A percentile compares a stretch with the other conserved stretches of the same genome.
phyloP scores from a whole-genome alignment of 2,113 vertebrate genomes.

The Vireo altiloquus region DNA sequence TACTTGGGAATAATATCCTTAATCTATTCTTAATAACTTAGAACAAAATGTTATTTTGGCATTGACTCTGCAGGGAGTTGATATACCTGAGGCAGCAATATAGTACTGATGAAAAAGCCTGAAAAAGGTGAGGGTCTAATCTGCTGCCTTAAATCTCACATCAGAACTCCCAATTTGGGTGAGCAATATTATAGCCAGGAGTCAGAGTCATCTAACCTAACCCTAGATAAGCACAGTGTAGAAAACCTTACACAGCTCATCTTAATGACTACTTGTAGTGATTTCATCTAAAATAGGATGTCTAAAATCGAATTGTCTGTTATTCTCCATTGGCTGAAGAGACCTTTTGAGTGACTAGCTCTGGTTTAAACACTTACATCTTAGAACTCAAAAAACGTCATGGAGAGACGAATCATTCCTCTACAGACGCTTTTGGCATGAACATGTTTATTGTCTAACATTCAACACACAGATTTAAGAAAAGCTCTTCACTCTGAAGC shows the following conservation, averaged over 20 bases:
- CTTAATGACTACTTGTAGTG: background rate
- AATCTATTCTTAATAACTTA: background rate
- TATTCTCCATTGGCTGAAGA: background rate
- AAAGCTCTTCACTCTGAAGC: background rate
- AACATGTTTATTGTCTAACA: background rate
- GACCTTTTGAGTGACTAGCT: background rate
- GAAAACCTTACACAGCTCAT: background rate
- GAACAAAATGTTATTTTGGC: background rate
- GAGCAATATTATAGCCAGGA: background rate
- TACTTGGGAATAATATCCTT: background rate
- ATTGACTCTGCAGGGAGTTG: background rate
- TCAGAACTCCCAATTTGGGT: background rate
- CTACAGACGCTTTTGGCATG: background rate
- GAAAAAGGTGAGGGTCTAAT: background rate
- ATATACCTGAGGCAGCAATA: background rate
- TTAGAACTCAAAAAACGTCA: background rate
- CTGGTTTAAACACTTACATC: background rate
- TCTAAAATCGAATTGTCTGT: background rate
- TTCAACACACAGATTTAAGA: background rate
- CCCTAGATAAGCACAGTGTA: background rate
- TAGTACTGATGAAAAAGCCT: background rate
- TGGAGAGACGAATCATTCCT: background rate
- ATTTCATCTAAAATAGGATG: background rate
- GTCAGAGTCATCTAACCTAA: background rate
- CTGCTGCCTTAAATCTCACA: background rate